These are phyloP conservation scores for Bugulina stolonifera DNA, from an alignment of 2,888 invertebrate genomes.

Conservation along the genomic window DNA sequence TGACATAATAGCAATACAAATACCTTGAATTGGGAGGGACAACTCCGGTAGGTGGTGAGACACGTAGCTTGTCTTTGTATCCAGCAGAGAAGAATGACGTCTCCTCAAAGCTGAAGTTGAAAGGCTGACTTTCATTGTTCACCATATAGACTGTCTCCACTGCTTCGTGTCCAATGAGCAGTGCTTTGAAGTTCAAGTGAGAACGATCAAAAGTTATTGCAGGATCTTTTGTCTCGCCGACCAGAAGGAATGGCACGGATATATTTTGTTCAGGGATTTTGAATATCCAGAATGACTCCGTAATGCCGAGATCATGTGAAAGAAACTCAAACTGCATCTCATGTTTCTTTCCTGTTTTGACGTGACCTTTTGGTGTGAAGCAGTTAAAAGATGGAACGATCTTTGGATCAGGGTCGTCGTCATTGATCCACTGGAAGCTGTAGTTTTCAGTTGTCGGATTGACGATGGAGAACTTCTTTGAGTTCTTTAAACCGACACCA, in stretches of 20 bases:
- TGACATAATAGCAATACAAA: too few relatives aligned
- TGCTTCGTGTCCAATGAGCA: conserved; percentile 58
- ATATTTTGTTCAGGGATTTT: conserved; percentile 60
- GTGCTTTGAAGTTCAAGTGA: conserved; percentile 61
- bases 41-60: conserved; percentile 46
- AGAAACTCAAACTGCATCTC: conserved; percentile 64
- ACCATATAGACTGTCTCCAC: conserved; percentile 45
- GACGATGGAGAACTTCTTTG: conserved; percentile 59
- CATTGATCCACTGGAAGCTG: conserved; percentile 60
- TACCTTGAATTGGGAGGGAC: conserved; percentile 47
- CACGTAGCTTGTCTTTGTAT: conserved; percentile 41
- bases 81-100: conserved; percentile 48
- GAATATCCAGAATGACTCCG: conserved; percentile 66
- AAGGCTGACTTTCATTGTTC: conserved; percentile 47
- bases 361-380: conserved; percentile 59
- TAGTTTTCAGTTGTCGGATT: conserved; percentile 64
- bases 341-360: conserved; percentile 60
- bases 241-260: conserved; percentile 59
- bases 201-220: conserved; percentile 60
- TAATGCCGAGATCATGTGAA: conserved; percentile 61
- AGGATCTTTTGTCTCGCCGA: conserved; percentile 63
- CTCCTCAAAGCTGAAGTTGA: conserved; percentile 46
- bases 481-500: conserved; percentile 57
- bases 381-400: conserved; percentile 60
- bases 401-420: conserved; percentile 54